Conservation (phyloP, 2,888 invertebrate species). For the Scaptomyza caliginosa region DNA sequence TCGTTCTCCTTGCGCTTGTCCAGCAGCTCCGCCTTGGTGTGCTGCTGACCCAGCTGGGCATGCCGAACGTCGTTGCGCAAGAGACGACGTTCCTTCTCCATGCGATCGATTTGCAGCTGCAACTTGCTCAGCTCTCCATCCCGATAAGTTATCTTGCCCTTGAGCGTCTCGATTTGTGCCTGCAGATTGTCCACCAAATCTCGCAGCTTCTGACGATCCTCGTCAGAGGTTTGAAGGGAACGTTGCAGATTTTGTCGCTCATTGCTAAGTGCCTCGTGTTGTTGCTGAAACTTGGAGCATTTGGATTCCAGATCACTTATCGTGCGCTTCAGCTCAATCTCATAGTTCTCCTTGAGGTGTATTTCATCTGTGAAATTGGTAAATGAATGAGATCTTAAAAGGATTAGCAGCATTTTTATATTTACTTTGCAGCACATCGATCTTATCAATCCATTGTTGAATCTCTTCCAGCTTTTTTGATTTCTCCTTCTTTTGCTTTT, state of each 20-base stretch:
- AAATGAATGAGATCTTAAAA: no score
- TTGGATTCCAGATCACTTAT: conserved; percentile 80
- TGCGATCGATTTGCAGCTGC: conserved; percentile 87
- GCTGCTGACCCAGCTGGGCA: conserved; percentile 81
- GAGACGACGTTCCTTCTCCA: conserved; percentile 89
- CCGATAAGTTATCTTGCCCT: conserved; percentile 88
- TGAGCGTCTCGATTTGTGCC: conserved; percentile 70
- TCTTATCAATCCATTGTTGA: conserved; percentile 81
- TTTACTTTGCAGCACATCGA: conserved; percentile 80
- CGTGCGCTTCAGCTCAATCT: conserved; percentile 81
- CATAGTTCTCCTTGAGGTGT: conserved; percentile 82
- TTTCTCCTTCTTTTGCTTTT: conserved; percentile 78
- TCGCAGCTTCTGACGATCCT: conserved; percentile 89
- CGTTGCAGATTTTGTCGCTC: conserved; percentile 92
- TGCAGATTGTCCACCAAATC: conserved; percentile 88
- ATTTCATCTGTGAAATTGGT: conserved; percentile 72
- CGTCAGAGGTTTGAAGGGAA: conserved; percentile 87
- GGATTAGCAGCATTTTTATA: not conserved
- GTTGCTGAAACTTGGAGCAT: conserved; percentile 85
- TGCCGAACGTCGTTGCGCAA: conserved; percentile 85
- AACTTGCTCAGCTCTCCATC: conserved; percentile 90
- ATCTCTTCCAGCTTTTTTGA: conserved; percentile 81
- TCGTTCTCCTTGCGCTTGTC: conserved; percentile 83
- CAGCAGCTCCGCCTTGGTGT: conserved; percentile 82
- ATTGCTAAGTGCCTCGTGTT: conserved; percentile 89